Base-by-base conservation (phyloP, 92 coral and sea anemone genomes). In the Zoanthus sansibaricus region DNA sequence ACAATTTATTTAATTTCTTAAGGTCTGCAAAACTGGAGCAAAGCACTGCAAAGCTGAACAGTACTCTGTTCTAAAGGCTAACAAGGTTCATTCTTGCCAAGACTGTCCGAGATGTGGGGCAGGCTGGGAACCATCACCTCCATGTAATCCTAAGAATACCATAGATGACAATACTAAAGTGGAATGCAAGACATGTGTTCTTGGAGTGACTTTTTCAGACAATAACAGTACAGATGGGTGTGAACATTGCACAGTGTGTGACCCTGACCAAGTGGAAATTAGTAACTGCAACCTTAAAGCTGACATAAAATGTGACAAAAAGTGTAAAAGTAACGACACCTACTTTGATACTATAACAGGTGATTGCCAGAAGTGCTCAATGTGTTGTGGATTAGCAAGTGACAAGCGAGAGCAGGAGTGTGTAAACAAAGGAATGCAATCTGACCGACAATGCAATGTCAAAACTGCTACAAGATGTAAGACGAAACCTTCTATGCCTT, bases 331-430 rank as follows among this genome's bases (percentile, higher is more conserved):
- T 44, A 83, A 88, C 20, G 46, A 46, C 12, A 94, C 73, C 72
- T 95, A 95, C 0, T 94, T 86, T 68, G 89, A 93, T 54, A 33
- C 42, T 30, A 88, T 70, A 0, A 68, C 11, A 42, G 46, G 47
- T 32, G 52, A 64, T 47, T 94, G 98, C 58, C 90, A 89, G 70
- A 82, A 86, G 21, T 94, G 98, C 73, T 93, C 98, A 3, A 86
- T 44, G 44, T 94, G 98, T 83, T 94, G 98, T 85, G 92, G 93
- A 16, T 93, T 89, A 68, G 59, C 83, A 0, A 14, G 75, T 8
- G 95, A 93, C 86, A 80, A 83, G 4, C 76, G 33, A 18, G 73
- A 86, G 52, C 46, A 78, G 31, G 94, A 91, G 75, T 94, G 98
- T 68, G 71, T 72, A 1, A 89, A 82, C 44, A 89, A 91, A 73